Percentiles rank a stretch among this genome's conserved stretches.
phyloP scores from a whole-genome alignment of 2,888 invertebrate species.

The Tridacna gigas region DNA sequence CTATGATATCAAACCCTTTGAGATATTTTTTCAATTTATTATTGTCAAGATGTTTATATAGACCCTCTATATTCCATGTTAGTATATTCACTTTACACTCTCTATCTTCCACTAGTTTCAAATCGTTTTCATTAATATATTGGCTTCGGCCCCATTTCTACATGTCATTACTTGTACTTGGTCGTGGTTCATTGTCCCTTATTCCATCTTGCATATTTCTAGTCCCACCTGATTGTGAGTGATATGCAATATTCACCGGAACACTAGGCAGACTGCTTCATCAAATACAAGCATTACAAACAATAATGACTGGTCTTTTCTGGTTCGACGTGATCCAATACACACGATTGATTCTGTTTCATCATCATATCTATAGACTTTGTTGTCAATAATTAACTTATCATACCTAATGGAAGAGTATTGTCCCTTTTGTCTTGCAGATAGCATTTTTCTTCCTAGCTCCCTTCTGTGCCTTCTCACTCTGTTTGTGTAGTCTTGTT shows the following conservation, averaged over 20 bases:
- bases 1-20: neutral
- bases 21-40: neutral
- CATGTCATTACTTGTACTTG: too few species aligned
- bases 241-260: too few species aligned
- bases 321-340: neutral
- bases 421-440: neutral
- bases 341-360: neutral
- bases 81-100: neutral
- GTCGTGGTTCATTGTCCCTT: too few species aligned
- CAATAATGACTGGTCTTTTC: too few species aligned
- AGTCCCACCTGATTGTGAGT: too few species aligned
- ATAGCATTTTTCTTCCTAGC: neutral
- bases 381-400: neutral
- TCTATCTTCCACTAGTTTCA: too few species aligned
- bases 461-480: neutral
- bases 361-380: neutral
- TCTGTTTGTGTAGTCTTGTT: constrained; percentile 23
- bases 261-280: too few species aligned
- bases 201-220: too few species aligned
- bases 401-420: neutral
- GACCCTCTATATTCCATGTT: constrained; percentile 5
- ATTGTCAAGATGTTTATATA: neutral
- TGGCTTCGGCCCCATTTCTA: too few species aligned
- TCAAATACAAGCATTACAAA: too few species aligned
- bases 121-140: too few species aligned